Evolutionary conservation across 2,888 invertebrate species (phyloP), one percentile per base, ranked within the genome.

Genomic region (Hydriomena furcata): DNA sequence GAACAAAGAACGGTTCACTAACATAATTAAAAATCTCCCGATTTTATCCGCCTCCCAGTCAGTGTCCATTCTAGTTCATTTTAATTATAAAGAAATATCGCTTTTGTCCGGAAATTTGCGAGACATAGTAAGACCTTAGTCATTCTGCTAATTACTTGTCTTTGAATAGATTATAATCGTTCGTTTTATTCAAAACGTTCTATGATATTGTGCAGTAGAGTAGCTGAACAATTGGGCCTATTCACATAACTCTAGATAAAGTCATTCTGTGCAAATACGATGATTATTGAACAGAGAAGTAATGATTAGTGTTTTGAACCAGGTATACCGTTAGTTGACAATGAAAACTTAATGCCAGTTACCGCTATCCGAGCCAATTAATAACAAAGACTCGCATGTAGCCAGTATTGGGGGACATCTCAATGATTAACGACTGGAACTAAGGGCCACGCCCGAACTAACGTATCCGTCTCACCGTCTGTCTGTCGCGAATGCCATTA

Each of bases 21-120:
- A 76, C 73, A 71, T 73, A 73, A 75, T 76, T 72, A 75, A 75
- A 76, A 72, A 55, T 65, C 68, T 68, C 71, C 66, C 67, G 73
- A 71, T 69, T 68, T 67, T 60, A 65, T 66, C 66, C 60, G 54
- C 50, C 55, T 55, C 60, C 56, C 63, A 63, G 66, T 68, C 68
- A 63, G 60, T 54, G 66, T 65, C 68, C 66, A 64, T 66, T 71
- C 66, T 63, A 59, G 67, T 63, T 62, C 69, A 60, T 66, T 66
- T 66, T 73, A 65, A 69, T 73, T 71, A 70, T 65, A 63, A 63
- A 65, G 65, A 71, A 67, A 71, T 63, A 72, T 66, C 61, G 52
- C 52, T 58, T 57, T 54, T 52, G 52, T 47, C 53, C 42, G 42
- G 53, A 48, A 45, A 30, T 52, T 48, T 45, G 23, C 37, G 37